Percentiles rank a stretch among this genome's conserved stretches.
These are phyloP conservation scores for Protonibea diacanthus DNA, from an alignment of 2,797 vertebrate genomes.

Conservation along the genomic window DNA sequence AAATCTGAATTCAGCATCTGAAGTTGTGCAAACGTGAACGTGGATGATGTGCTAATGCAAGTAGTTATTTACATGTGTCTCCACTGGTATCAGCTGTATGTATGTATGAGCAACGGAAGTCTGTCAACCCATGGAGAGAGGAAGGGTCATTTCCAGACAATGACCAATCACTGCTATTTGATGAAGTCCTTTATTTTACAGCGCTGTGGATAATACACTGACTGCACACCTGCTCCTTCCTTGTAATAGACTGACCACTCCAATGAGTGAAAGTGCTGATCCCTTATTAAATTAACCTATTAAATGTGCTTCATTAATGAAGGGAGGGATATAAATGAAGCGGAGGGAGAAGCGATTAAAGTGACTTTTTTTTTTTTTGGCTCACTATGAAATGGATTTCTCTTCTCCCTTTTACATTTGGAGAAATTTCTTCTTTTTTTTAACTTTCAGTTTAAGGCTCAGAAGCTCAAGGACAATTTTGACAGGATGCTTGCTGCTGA, in stretches of 20 bases:
- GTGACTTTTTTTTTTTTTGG: slow-evolving; percentile 6
- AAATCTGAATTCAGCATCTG: too few relatives aligned
- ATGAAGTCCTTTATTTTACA: slow-evolving; percentile 65
- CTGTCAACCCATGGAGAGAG: slow-evolving; percentile 14
- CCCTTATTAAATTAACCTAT: slow-evolving; percentile 73
- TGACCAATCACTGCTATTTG: slow-evolving; percentile 43
- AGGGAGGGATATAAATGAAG: slow-evolving; percentile 59
- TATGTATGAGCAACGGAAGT: slow-evolving; percentile 14
- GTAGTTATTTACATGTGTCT: neutral
- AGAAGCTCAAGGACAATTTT: slow-evolving; percentile 59
- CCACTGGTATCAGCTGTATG: neutral
- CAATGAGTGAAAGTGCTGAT: slow-evolving; percentile 68
- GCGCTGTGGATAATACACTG: slow-evolving; percentile 49
- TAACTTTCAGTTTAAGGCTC: neutral
- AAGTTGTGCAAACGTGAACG: too few relatives aligned
- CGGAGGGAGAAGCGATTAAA: slow-evolving; percentile 48
- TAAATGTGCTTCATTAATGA: slow-evolving; percentile 69
- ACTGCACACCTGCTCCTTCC: slow-evolving; percentile 49
- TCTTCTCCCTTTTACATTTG: slow-evolving; percentile 14
- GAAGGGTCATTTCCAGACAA: slow-evolving; percentile 47
- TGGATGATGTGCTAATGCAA: neutral
- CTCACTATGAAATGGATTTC: slow-evolving; percentile 36
- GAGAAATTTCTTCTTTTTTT: neutral
- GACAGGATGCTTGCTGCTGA: slow-evolving; percentile 51
- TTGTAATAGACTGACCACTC: slow-evolving; percentile 53